phyloP scores from a whole-genome alignment of 2,113 vertebrate species.

The Lepus timidus region DNA sequence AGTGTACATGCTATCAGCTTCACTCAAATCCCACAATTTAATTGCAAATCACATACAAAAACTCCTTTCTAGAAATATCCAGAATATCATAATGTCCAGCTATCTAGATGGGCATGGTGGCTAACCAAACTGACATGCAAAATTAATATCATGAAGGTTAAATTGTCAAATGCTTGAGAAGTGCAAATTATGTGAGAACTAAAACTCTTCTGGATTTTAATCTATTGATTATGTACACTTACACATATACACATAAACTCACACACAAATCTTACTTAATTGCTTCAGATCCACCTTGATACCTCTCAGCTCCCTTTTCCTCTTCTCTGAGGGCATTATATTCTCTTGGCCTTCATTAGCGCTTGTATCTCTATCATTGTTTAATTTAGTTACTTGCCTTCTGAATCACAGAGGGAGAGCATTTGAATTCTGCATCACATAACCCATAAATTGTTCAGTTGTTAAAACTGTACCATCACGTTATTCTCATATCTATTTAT shows the following conservation, averaged over 20 bases:
- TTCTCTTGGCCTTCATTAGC: neutral
- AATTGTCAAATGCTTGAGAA: neutral
- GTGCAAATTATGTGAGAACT: neutral
- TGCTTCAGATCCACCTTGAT: neutral
- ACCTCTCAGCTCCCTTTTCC: neutral
- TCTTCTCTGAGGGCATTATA: neutral
- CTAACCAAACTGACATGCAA: neutral
- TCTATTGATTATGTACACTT: neutral
- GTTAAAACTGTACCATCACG: slow-evolving; percentile 46
- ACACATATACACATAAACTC: neutral
- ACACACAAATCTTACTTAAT: neutral
- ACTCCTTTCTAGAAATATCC: neutral
- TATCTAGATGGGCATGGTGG: neutral
- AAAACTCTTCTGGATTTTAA: neutral
- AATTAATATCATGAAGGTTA: neutral
- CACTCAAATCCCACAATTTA: neutral
- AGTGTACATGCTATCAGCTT: neutral
- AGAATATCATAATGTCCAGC: neutral
- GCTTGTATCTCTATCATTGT: neutral
- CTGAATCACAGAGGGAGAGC: slow-evolving; percentile 4
- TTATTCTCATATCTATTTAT: slow-evolving; percentile 37
- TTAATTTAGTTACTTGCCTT: slow-evolving; percentile 55
- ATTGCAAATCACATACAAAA: neutral
- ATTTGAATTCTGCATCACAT: slow-evolving; percentile 17
- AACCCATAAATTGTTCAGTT: slow-evolving; percentile 5